Conservation (phyloP, 2,888 invertebrate species). For the Tribolium freemani region DNA sequence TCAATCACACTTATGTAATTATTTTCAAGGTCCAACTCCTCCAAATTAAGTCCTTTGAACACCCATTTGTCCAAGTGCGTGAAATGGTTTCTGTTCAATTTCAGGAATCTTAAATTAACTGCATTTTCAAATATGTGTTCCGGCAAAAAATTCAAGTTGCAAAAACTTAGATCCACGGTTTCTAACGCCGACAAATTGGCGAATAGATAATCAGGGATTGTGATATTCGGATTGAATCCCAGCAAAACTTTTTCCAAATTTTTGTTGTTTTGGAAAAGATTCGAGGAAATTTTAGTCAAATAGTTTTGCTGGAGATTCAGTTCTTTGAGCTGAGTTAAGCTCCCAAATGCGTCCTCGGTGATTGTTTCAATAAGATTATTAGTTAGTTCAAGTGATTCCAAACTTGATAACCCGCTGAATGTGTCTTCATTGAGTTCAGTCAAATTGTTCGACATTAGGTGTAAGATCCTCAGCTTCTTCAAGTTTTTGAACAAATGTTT, state of each 20-base stretch:
- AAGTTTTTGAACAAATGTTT: conserved; percentile 66
- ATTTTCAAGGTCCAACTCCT: neutral
- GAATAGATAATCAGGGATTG: conserved; percentile 10
- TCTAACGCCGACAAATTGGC: neutral
- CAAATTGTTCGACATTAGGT: conserved; percentile 68
- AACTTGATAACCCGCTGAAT: conserved; percentile 74
- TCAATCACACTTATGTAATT: neutral
- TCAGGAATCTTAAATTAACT: neutral
- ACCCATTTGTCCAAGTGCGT: neutral
- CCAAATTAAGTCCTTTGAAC: neutral
- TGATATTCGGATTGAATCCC: conserved; percentile 54
- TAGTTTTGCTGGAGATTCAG: conserved; percentile 76
- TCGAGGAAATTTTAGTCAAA: conserved; percentile 55
- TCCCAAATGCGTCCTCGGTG: conserved; percentile 64
- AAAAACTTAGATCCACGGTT: conserved; percentile 76
- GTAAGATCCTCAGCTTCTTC: neutral
- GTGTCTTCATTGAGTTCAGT: conserved; percentile 68
- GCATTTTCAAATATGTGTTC: conserved; percentile 43
- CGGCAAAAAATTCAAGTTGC: conserved; percentile 75
- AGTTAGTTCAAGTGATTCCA: conserved; percentile 76
- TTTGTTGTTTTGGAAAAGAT: conserved; percentile 6
- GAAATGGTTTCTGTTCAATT: neutral
- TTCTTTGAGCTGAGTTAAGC: conserved; percentile 74
- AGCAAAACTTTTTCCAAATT: conserved; percentile 1
- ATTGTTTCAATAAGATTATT: conserved; percentile 54